Conservation (phyloP, 2,797 vertebrate genomes). For the Erpetoichthys calabaricus region DNA sequence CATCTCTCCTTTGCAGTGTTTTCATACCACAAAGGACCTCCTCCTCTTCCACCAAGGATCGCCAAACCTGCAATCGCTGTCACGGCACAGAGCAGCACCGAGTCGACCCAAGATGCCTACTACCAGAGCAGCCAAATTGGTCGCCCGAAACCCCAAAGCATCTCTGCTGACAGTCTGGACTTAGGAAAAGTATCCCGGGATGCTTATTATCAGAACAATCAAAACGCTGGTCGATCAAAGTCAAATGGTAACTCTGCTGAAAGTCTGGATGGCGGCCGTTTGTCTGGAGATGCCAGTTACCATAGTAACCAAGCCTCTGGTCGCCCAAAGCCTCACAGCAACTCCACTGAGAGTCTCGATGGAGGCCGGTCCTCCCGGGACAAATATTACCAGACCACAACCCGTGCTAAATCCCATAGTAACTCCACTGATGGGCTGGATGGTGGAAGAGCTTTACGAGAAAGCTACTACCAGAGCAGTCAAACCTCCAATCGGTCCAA, state of each 20-base stretch:
- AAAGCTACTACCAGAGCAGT: constrained; percentile 28
- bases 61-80: constrained; percentile 91
- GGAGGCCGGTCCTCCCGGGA: constrained; percentile 41
- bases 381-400: constrained; percentile 36
- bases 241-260: too few relatives aligned
- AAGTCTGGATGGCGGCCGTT: too few relatives aligned
- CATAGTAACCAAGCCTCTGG: constrained; percentile 27
- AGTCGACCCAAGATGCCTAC: constrained; percentile 91
- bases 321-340: constrained; percentile 64
- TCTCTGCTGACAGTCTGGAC: too few relatives aligned
- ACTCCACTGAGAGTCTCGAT: constrained; percentile 85
- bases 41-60: constrained; percentile 89
- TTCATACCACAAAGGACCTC: constrained; percentile 88
- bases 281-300: too few relatives aligned
- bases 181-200: constrained; percentile 28
- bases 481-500: constrained; percentile 20
- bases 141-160: constrained; percentile 41
- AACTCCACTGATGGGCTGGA: constrained; percentile 62
- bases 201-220: too few relatives aligned
- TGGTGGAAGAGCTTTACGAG: constrained; percentile 12
- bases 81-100: constrained; percentile 94
- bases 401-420: constrained; percentile 62
- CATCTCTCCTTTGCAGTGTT: constrained; percentile 61
- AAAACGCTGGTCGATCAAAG: too few relatives aligned
- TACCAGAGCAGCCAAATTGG: constrained; percentile 49